phyloP scores from a whole-genome alignment of 2,113 vertebrate genomes.

The Ovibos moschatus region DNA sequence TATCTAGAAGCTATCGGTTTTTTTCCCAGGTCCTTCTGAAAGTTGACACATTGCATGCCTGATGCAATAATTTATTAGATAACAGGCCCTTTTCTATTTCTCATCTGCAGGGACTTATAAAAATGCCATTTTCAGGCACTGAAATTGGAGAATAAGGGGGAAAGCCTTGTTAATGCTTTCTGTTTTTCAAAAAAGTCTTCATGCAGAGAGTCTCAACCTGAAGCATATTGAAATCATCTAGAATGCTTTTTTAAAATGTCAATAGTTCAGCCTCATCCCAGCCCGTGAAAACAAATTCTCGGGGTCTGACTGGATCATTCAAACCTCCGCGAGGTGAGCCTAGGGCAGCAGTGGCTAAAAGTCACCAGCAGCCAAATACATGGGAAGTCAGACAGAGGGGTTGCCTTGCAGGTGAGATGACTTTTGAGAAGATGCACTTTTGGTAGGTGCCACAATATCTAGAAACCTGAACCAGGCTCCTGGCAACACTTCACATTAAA shows the following conservation, averaged over 20 bases:
- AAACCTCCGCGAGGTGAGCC: neutral
- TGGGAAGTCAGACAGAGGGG: neutral
- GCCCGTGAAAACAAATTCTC: neutral
- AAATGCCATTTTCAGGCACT: neutral
- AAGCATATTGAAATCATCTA: neutral
- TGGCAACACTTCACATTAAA: neutral
- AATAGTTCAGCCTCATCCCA: neutral
- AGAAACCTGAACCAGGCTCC: neutral
- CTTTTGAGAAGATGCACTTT: neutral
- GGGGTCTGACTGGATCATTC: neutral
- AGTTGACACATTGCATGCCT: neutral
- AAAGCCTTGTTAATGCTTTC: neutral
- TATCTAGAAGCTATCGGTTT: neutral
- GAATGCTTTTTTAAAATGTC: neutral
- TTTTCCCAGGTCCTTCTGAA: neutral
- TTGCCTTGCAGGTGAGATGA: neutral
- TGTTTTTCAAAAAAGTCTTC: neutral
- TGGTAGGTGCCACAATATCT: neutral
- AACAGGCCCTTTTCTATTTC: neutral
- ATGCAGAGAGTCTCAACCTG: neutral
- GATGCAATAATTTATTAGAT: neutral
- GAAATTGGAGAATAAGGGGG: neutral
- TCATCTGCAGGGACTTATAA: neutral
- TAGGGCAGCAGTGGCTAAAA: neutral
- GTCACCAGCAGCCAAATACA: neutral